Conservation (phyloP, 2,888 invertebrate species). For the Philereme vetulata region DNA sequence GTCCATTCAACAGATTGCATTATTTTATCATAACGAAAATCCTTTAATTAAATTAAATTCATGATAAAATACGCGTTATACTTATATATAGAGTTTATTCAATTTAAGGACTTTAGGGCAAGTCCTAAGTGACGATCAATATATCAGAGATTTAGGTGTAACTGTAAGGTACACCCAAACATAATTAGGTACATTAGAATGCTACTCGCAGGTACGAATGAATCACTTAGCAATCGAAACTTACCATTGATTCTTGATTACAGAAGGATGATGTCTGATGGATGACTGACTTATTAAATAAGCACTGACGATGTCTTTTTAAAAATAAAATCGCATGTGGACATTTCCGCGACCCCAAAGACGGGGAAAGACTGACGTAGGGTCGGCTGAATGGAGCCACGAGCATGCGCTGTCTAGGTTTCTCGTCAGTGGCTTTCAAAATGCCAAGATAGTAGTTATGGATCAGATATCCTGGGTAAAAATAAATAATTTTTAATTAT, state of each 20-base stretch:
- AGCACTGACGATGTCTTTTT: slow-evolving; percentile 10
- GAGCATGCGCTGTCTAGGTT: slow-evolving; percentile 28
- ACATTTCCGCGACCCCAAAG: slow-evolving; percentile 34
- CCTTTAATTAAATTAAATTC: neutral
- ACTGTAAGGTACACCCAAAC: neutral
- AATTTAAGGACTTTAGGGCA: neutral
- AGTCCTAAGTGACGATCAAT: slow-evolving; percentile 21
- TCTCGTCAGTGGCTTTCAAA: neutral
- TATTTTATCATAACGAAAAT: neutral
- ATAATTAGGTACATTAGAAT: neutral
- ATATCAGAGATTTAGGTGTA: slow-evolving; percentile 3
- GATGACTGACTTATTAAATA: slow-evolving; percentile 7
- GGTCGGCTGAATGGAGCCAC: slow-evolving; percentile 27
- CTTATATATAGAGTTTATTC: neutral
- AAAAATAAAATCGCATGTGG: neutral
- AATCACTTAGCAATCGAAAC: neutral
- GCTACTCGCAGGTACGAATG: neutral
- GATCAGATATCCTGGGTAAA: too few species aligned
- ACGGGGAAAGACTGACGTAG: slow-evolving; percentile 50
- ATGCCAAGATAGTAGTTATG: too few species aligned
- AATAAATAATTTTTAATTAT: too few species aligned
- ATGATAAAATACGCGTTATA: neutral
- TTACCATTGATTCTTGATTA: slow-evolving; percentile 14
- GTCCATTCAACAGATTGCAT: slow-evolving; percentile 10
- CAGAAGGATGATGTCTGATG: neutral